These are phyloP conservation scores for Hesperophylax magnus DNA, from an alignment of 1,140 invertebrate genomes.

Conservation along the genomic window DNA sequence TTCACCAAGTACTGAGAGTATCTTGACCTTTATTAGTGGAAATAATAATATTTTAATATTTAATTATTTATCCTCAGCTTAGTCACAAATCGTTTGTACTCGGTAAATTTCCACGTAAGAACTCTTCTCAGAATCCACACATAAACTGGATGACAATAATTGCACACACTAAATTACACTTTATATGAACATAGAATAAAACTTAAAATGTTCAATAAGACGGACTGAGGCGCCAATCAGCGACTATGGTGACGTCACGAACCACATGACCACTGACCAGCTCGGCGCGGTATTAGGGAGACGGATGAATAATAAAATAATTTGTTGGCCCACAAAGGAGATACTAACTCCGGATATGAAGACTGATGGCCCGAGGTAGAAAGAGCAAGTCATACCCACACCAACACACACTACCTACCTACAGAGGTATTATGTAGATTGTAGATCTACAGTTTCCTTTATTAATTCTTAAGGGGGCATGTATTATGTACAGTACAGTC, in stretches of 20 bases:
- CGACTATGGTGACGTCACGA: neutral
- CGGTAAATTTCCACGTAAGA: too few relatives aligned
- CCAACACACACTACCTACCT: neutral
- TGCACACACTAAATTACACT: neutral
- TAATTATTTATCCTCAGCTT: neutral
- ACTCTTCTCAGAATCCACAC: neutral
- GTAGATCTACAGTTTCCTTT: too few relatives aligned
- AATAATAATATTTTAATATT: too few relatives aligned
- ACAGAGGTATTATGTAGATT: too few relatives aligned
- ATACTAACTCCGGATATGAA: conserved; percentile 44
- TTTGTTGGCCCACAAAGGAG: conserved; percentile 55
- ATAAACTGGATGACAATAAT: neutral
- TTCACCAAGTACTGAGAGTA: too few relatives aligned
- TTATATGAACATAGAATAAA: too few relatives aligned
- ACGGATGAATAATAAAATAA: conserved; percentile 50
- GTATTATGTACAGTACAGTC: too few relatives aligned
- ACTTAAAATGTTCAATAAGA: too few relatives aligned
- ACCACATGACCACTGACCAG: conserved; percentile 21
- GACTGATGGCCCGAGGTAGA: conserved; percentile 26
- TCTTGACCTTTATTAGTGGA: too few relatives aligned
- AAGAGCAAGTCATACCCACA: conserved; percentile 32
- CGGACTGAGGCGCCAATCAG: neutral
- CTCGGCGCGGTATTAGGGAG: conserved; percentile 2
- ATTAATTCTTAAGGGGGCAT: too few relatives aligned
- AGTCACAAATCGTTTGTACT: too few relatives aligned